Evolutionary conservation across 2,113 vertebrate genomes (phyloP).

Genomic region (Aramus guarauna): DNA sequence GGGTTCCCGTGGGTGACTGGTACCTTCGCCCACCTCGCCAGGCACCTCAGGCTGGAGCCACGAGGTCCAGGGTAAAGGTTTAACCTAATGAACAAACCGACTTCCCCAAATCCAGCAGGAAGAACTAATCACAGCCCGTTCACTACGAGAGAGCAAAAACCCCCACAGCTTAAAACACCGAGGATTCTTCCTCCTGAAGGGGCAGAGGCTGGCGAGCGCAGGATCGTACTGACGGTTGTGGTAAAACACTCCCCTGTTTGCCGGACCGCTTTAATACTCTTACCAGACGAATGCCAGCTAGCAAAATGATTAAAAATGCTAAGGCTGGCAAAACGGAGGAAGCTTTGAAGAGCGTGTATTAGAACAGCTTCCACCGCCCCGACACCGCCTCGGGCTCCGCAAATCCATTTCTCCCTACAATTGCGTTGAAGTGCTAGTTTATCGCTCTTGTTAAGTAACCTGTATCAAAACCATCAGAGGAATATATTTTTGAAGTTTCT

Average conservation of each 20-base stretch:
- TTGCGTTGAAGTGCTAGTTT: slow-evolving; percentile 40
- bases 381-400: slow-evolving; percentile 39
- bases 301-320: slow-evolving; percentile 67
- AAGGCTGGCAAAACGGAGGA: slow-evolving; percentile 54
- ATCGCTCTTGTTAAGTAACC: slow-evolving; percentile 66
- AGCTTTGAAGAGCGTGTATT: slow-evolving; percentile 59
- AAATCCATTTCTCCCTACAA: slow-evolving; percentile 61
- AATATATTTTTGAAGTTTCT: slow-evolving; percentile 58
- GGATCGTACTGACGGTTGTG: background rate
- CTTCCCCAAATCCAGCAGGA: background rate
- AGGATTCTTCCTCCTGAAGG: background rate
- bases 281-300: slow-evolving; percentile 50
- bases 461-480: slow-evolving; percentile 61
- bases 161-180: background rate
- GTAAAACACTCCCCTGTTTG: background rate
- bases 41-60: background rate
- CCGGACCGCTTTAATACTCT: slow-evolving; percentile 24
- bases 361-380: slow-evolving; percentile 22
- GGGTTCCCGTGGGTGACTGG: background rate
- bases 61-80: background rate
- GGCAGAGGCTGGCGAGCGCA: background rate
- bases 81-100: background rate
- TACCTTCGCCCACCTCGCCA: background rate
- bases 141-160: background rate
- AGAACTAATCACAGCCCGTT: background rate